Evolutionary conservation across 2,797 vertebrate species (phyloP), one percentile per base, ranked within the genome.

Genomic region (Chelon auratus): DNA sequence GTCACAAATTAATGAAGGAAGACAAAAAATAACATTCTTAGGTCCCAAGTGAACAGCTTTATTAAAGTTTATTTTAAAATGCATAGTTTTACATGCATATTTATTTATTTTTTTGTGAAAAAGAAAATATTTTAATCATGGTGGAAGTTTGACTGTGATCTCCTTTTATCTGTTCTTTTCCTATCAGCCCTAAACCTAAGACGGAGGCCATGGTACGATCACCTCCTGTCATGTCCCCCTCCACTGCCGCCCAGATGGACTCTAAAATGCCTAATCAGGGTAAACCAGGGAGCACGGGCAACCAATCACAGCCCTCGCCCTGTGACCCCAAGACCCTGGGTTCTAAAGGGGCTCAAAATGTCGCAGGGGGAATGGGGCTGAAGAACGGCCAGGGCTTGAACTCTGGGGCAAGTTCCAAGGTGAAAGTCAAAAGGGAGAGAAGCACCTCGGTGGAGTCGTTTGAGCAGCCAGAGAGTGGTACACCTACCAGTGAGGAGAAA

Each of bases 131-230:
- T 36, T 33, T 8, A 62, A 24, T 10, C n/a, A 0, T 15, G 18
- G 0, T 57, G 14, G 45, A 40, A 66, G 42, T 22, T 17, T 54
- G 8, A 7, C 2, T 57, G 2, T 56, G 8, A 33, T 70, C 0
- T 22, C 30, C 30, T 60, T 53, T 43, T 50, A 11, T 76, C 40
- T 73, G 3, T 58, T 30, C 12, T 75, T 47, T 77, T 14, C 84
- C 65, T 68, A 55, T 68, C 93, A 99, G 97, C 95, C 98, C 97
- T 92, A 99, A 98, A 96, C 97, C 97, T 91, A 99, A 99, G 95
- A 97, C 97, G 95, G 98, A 99, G 96, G 97, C 97, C 95, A 99
- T 98, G 97, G 97, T 99, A 92, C 97, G 97, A 89, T 98, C 98
- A 90, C 97, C 98, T 94, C 95, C 98, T 91, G 97, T 98, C 93